Evolutionary conservation across 1,140 invertebrate species (phyloP).

Genomic region (Platyscapa corneri): DNA sequence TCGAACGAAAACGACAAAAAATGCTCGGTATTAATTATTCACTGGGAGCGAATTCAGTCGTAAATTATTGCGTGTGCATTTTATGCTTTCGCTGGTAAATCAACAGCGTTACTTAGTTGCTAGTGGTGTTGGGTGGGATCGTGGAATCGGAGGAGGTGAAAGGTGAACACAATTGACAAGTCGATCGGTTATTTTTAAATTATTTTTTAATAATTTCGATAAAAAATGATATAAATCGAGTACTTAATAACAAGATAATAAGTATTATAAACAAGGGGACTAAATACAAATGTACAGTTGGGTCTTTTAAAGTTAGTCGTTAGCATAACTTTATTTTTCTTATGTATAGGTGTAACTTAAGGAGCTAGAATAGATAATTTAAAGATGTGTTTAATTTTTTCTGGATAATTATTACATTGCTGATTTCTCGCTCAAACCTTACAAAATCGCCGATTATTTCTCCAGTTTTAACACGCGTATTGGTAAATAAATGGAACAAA

Average conservation of each 20-base stretch:
- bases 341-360: constrained; percentile 69
- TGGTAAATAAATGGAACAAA: constrained; percentile 50
- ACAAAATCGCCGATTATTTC: constrained; percentile 39
- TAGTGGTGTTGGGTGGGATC: not conserved
- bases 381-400: constrained; percentile 64
- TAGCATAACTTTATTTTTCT: constrained; percentile 68
- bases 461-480: constrained; percentile 48
- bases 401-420: constrained; percentile 53
- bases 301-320: constrained; percentile 71
- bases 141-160: not conserved
- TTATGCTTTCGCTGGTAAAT: too few species aligned
- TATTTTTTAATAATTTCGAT: constrained; percentile 76
- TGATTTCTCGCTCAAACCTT: constrained; percentile 54
- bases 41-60: too few species aligned
- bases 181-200: constrained; percentile 68
- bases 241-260: constrained; percentile 76
- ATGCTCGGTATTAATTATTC: too few species aligned
- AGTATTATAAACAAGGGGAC: constrained; percentile 75
- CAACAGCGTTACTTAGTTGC: not conserved
- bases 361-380: constrained; percentile 68
- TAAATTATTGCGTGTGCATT: too few species aligned
- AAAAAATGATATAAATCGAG: constrained; percentile 76
- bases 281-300: constrained; percentile 75
- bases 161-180: constrained; percentile 49
- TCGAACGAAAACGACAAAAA: too few species aligned